Evolutionary conservation across 2,797 vertebrate genomes (phyloP).

Genomic region (Ctenopoma multispine): DNA sequence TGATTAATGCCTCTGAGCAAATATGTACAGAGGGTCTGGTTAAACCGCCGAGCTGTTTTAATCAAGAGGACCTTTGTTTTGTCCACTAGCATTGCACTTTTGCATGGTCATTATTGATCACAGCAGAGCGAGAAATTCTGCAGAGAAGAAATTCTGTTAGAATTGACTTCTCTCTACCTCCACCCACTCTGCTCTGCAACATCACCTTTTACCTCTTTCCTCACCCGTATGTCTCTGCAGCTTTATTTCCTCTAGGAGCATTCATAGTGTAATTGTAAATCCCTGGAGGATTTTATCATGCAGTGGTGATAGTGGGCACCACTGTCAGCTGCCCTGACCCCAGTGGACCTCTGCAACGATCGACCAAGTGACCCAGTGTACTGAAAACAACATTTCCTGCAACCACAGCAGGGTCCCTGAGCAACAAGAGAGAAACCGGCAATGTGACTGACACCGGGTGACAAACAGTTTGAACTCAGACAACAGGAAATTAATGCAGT

Average conservation of each 20-base stretch:
- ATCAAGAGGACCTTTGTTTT: constrained; percentile 76
- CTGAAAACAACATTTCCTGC: constrained; percentile 77
- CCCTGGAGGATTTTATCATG: constrained; percentile 70
- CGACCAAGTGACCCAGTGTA: constrained; percentile 81
- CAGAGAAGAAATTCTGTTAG: constrained; percentile 28
- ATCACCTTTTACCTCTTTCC: constrained; percentile 45
- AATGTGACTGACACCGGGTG: constrained; percentile 80
- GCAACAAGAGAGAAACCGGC: constrained; percentile 53
- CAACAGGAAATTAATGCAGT: constrained; percentile 83
- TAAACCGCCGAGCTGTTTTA: constrained; percentile 67
- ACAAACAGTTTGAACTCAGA: constrained; percentile 83
- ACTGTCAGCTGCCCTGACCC: constrained; percentile 73
- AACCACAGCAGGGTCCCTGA: constrained; percentile 57
- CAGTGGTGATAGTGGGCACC: constrained; percentile 53
- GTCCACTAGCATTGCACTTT: constrained; percentile 37
- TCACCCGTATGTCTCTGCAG: constrained; percentile 36
- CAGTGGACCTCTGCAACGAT: constrained; percentile 69
- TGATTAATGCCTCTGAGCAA: constrained; percentile 78
- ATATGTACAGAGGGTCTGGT: constrained; percentile 69
- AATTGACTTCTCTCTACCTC: constrained; percentile 35
- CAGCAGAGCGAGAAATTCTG: constrained; percentile 35
- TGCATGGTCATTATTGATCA: constrained; percentile 53
- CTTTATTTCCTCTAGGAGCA: constrained; percentile 31
- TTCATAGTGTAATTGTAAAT: constrained; percentile 48
- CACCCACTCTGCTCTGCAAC: constrained; percentile 37